Evolutionary conservation across 2,888 invertebrate species (phyloP), one percentile per base, ranked within the genome.

Genomic region (Dryobota labecula): DNA sequence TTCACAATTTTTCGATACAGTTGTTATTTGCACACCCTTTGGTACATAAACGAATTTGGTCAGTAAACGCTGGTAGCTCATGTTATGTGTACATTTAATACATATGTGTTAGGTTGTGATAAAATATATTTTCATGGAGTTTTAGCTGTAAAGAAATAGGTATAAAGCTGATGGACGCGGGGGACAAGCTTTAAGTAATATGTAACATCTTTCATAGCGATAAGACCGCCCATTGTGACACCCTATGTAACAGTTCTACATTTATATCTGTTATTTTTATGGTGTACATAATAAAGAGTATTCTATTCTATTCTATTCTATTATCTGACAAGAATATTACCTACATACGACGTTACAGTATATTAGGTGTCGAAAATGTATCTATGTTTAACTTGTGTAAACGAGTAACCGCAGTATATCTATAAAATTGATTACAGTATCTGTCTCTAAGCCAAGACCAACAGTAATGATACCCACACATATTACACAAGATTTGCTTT

Each of bases 1-100:
- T 65, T 57, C 74, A 43, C 51, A 27, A 56, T 73, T 79, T 77
- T 68, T 54, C 54, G 74, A 79, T 67, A 60, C n/a, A 56, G 13
- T 54, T 60, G 38, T 79, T 73, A 73, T 68, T 79, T 56, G 51
- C 33, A 47, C 68, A 45, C 54, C 54, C 60, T 64, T 49, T 47
- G 27, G n/a, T 51, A n/a, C 4, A 24, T 18, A 36, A 36, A 60
- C 13, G 45, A 30, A 45, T 63, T 41, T 11, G 15, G 33, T 4
- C n/a, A 41, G 41, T 41, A 68, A 67, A 43, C 30, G n/a, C 8
- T 68, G 43, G 36, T n/a, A n/a, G 47, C 13, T 43, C 8, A 45
- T 20, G 38, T 30, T 20, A 2, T 13, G 4, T 70, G 24, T 56
- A 20, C 20, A 41, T 70, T 45, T 8, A 38, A n/a, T 27, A 20